A percentile compares a stretch with the other conserved stretches of the same genome.
These are phyloP conservation scores for Hiodon alosoides DNA, from an alignment of 2,113 vertebrate genomes.

Conservation along the genomic window DNA sequence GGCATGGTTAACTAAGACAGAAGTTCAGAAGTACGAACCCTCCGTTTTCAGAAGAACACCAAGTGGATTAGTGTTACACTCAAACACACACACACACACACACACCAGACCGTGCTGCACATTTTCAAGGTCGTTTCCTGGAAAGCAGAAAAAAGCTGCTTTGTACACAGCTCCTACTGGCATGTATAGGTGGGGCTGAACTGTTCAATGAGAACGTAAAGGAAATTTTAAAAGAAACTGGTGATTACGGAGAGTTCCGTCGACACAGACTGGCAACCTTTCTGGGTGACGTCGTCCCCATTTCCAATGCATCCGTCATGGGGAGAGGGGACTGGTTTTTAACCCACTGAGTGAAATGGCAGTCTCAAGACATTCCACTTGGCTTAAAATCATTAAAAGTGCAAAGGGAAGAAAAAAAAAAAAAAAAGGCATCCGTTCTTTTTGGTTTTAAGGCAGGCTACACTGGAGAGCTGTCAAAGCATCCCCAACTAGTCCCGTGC, in stretches of 20 bases:
- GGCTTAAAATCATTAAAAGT: slow-evolving; percentile 10
- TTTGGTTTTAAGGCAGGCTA: slow-evolving; percentile 61
- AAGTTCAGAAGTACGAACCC: background rate
- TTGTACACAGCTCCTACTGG: too few relatives aligned
- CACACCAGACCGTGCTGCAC: background rate
- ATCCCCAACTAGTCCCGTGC: background rate
- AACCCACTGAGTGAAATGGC: too few relatives aligned
- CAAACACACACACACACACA: background rate
- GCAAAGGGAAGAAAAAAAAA: slow-evolving; percentile 12
- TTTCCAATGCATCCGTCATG: too few relatives aligned
- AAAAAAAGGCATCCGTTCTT: slow-evolving; percentile 60
- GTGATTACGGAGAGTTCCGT: too few relatives aligned
- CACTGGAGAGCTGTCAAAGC: slow-evolving; percentile 26
- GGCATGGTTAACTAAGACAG: background rate
- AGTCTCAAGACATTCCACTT: slow-evolving; percentile 18
- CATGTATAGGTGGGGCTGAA: too few relatives aligned
- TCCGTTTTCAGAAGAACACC: background rate
- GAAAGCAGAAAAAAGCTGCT: too few relatives aligned
- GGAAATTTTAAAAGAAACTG: background rate
- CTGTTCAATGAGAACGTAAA: background rate
- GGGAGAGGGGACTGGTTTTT: too few relatives aligned
- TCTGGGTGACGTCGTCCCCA: too few relatives aligned
- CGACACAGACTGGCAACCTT: too few relatives aligned
- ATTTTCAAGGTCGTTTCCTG: background rate
- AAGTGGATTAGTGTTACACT: too few relatives aligned